Conservation (phyloP, 2,888 invertebrate species). For the Sycophila texana region DNA sequence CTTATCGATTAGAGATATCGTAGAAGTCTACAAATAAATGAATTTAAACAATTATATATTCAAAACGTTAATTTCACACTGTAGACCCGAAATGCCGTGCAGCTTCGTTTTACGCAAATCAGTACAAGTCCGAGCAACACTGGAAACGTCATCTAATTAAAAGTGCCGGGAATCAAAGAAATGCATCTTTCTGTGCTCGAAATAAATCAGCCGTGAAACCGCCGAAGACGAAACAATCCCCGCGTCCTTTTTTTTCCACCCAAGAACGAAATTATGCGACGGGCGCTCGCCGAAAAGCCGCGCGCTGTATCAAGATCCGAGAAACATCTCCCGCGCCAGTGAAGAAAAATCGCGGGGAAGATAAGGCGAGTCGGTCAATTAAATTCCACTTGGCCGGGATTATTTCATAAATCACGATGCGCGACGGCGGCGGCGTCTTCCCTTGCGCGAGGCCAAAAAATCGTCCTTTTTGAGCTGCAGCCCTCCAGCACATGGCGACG, state of each 20-base stretch:
- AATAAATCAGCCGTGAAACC: slow-evolving; percentile 1
- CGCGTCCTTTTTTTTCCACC: neutral
- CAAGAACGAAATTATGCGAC: neutral
- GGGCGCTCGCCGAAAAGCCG: neutral
- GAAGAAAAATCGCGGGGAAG: slow-evolving; percentile 41
- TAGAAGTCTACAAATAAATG: no score
- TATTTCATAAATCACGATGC: slow-evolving; percentile 66
- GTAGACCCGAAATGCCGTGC: no score
- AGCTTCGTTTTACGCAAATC: no score
- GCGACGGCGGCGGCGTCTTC: neutral
- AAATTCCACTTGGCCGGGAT: slow-evolving; percentile 65
- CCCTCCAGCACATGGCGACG: neutral
- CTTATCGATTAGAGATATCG: no score
- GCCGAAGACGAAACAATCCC: neutral
- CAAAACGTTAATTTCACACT: no score
- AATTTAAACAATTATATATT: no score
- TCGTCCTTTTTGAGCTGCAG: neutral
- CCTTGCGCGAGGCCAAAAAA: slow-evolving; percentile 32
- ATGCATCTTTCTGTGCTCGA: neutral
- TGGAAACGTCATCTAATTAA: no score
- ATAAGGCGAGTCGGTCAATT: slow-evolving; percentile 61
- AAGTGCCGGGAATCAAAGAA: neutral
- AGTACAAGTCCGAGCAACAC: no score
- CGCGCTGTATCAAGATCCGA: slow-evolving; percentile 41
- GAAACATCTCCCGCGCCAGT: slow-evolving; percentile 1